Base-by-base conservation (phyloP, 2,797 vertebrate genomes). In the Melanotaenia boesemani region DNA sequence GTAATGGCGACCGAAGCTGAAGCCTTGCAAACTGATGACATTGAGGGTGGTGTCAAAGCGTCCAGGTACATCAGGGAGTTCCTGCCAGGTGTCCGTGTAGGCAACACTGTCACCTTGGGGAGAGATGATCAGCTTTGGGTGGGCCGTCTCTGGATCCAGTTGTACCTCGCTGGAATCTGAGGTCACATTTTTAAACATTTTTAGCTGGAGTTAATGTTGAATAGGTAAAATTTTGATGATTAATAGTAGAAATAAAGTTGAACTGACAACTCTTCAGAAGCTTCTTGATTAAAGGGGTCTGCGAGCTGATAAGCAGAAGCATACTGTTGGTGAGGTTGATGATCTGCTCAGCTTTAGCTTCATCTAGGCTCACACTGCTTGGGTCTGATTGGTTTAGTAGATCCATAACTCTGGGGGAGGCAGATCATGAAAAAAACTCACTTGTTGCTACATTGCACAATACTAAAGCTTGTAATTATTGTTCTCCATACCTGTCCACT, bases 21-120 rank as follows among this genome's bases (percentile, higher is more conserved):
- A 94, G 67, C 88, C 83, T 50, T 92, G 86, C 63, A 62, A 62
- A 68, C 95, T 95, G 79, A 96, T 91, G 39, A 93, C 94, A 11
- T 96, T 95, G 46, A 96, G 93, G 50, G 95, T 95, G 73, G 90
- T 92, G 91, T 96, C 95, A 36, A 95, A 96, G 81, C 95, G 93
- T 46, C 65, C 84, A 1, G 90, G 82, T 36, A 79, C 86, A 76
- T 96, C 94, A 10, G 90, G 86, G 7, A 95, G 86, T 7, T 93
- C 91, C 82, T 95, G 94, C 94, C 95, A 95, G 18, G 81, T 84
- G 60, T 94, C 86, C 0, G 89, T 94, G 83, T 93, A 96, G 70
- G 91, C 85, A 67, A 88, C 94, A 0, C 89, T 89, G 80, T 94
- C 85, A 7, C 94, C 92, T 55, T 58, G 54, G 0, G 92, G 82